Base-by-base conservation (phyloP, 2,113 vertebrate species). In the Cebidichthys violaceus region DNA sequence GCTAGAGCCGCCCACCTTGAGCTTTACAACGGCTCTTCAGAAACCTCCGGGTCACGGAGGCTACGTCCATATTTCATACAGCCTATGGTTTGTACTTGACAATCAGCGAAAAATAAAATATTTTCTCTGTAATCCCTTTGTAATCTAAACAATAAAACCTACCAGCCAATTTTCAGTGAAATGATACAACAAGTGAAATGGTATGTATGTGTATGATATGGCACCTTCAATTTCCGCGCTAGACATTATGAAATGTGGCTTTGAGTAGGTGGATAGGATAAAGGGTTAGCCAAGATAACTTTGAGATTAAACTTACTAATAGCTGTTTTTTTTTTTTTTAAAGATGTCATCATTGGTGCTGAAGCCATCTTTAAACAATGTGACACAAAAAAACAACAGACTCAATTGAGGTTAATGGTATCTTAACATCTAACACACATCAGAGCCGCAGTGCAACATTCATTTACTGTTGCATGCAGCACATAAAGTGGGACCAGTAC, bases 401-500 rank as follows among this genome's bases (percentile, higher is more conserved):
- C 62, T 73, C 33, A 54, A 14, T 74, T 33, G 14, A 67, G 75
- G 62, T 77, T 70, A 67, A 77, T 60, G 65, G 45, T 67, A 50
- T 57, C 47, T 67, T 70, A 29, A 37, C 11, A 39, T 41, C 39
- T 18, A 35, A 45, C 71, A 9, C 41, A 57, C 50, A 75, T 69
- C 79, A 74, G 27, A 64, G 62, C 50, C 82, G 59, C 54, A 64
- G 41, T 64, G 64, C 57, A 78, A 41, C 31, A 10, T 83, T 64
- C 18, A 76, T 75, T 39, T 15, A 81, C 60, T 75, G 67, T 80
- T 65, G 35, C 79, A 57, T 73, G 66, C 64, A 55, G 66, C 9
- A 55, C 59, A 62, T 37, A 61, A 77, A 77, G 41, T 69, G 74
- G 54, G 43, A 70, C 52, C 74, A 71, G 65, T 61, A 76, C 72